These are phyloP conservation scores for Siderastrea siderea DNA, from an alignment of 92 coral and sea anemone genomes.

Conservation along the genomic window DNA sequence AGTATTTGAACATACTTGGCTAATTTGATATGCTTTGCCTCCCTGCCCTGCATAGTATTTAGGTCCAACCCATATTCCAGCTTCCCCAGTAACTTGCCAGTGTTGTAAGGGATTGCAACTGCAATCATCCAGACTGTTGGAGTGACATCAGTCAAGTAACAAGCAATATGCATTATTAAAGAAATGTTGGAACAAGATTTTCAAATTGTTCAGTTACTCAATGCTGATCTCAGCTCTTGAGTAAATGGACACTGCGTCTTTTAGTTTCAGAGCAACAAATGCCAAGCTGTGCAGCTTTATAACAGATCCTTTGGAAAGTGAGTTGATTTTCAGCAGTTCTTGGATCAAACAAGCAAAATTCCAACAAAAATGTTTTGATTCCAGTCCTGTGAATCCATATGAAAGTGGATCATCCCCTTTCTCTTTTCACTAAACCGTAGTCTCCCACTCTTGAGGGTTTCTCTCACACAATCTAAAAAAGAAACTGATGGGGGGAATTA, in stretches of 20 bases:
- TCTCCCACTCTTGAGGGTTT: conserved; percentile 62
- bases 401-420: conserved; percentile 39
- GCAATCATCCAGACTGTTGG: conserved; percentile 80
- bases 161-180: conserved; percentile 41
- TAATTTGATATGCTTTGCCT: conserved; percentile 68
- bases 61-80: conserved; percentile 76
- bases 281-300: conserved; percentile 71
- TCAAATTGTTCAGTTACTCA: conserved; percentile 47
- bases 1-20: conserved; percentile 63
- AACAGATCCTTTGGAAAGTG: conserved; percentile 45
- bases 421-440: conserved; percentile 75
- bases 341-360: conserved; percentile 45
- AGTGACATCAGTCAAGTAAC: conserved; percentile 55
- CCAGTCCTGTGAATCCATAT: conserved; percentile 77
- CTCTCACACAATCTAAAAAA: conserved; percentile 61
- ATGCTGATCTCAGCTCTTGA: conserved; percentile 58
- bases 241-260: conserved; percentile 63
- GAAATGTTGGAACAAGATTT: conserved; percentile 55
- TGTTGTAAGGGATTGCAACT: conserved; percentile 71
- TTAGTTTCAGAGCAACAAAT: conserved; percentile 58
- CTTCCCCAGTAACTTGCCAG: conserved; percentile 42
- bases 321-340: conserved; percentile 54
- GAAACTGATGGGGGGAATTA: conserved; percentile 44
- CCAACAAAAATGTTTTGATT: conserved; percentile 68
- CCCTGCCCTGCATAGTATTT: conserved; percentile 75